Conservation (phyloP, 2,113 vertebrate species). For the Puffinus mauretanicus region DNA sequence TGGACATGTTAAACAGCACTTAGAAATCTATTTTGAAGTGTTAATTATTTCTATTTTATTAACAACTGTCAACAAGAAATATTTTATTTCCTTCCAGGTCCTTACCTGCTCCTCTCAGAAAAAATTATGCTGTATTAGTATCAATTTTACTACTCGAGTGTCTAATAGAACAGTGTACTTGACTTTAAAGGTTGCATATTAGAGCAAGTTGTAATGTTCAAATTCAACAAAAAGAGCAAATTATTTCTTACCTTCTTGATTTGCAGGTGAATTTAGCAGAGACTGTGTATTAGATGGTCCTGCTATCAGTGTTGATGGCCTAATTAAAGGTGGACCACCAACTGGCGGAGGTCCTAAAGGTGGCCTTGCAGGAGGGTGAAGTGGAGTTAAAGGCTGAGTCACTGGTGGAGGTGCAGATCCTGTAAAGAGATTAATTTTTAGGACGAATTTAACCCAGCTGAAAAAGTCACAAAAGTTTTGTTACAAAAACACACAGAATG, state of each 20-base stretch:
- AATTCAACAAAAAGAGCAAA: background rate
- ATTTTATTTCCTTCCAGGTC: background rate
- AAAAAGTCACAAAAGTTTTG: background rate
- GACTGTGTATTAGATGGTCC: slow-evolving; percentile 65
- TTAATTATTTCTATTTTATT: background rate
- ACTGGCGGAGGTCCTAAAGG: slow-evolving; percentile 74
- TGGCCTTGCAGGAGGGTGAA: slow-evolving; percentile 76
- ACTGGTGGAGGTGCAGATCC: slow-evolving; percentile 74
- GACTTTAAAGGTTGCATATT: background rate
- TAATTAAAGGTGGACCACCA: slow-evolving; percentile 68
- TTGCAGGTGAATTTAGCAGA: slow-evolving; percentile 60
- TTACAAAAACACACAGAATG: background rate
- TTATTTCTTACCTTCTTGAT: slow-evolving; percentile 77
- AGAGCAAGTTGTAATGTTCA: background rate
- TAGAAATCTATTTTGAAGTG: background rate
- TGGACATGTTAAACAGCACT: background rate
- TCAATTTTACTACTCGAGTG: background rate
- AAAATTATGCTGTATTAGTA: background rate
- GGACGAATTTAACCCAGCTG: background rate
- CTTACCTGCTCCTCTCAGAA: background rate
- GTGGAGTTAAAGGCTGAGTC: slow-evolving; percentile 75
- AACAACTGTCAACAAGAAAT: background rate
- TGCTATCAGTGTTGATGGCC: slow-evolving; percentile 54
- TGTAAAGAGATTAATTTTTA: slow-evolving; percentile 59
- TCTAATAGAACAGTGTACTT: background rate